A percentile compares a stretch with the other conserved stretches of the same genome.
Conservation (phyloP, 2,888 invertebrate species). For the Salticus scenicus region DNA sequence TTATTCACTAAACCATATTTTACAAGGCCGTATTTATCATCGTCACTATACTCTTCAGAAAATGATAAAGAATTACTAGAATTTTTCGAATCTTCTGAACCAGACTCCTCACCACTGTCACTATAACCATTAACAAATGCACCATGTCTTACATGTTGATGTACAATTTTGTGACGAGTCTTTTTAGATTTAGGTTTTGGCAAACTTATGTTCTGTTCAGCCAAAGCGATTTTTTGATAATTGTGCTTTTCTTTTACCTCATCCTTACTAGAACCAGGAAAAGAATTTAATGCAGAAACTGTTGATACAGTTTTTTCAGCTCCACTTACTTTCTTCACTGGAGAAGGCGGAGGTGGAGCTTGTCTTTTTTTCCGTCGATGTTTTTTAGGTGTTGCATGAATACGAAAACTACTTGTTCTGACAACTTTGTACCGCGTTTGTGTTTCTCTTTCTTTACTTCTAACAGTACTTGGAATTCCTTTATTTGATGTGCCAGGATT, state of each 20-base stretch:
- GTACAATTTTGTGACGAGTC: not conserved
- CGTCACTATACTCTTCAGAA: constrained; percentile 49
- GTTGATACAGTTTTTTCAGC: not conserved
- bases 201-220: not conserved
- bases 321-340: not conserved
- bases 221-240: not conserved
- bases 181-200: not conserved
- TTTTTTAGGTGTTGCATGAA: constrained; percentile 11
- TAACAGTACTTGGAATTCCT: not conserved
- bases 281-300: not conserved
- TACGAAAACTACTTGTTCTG: constrained; percentile 4
- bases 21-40: constrained; percentile 47
- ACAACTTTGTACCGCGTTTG: constrained; percentile 15
- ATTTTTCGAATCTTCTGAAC: constrained; percentile 19
- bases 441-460: not conserved
- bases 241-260: not conserved
- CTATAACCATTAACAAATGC: not conserved
- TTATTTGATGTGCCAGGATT: not conserved
- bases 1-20: constrained; percentile 30
- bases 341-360: constrained; percentile 37
- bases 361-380: constrained; percentile 39
- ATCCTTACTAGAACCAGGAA: not conserved
- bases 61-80: constrained; percentile 38
- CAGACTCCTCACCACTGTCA: constrained; percentile 16
- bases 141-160: not conserved